Percentiles rank a stretch among this genome's conserved stretches.
Evolutionary conservation across 2,888 invertebrate species (phyloP).

Genomic region (Drosophila multiciliata): DNA sequence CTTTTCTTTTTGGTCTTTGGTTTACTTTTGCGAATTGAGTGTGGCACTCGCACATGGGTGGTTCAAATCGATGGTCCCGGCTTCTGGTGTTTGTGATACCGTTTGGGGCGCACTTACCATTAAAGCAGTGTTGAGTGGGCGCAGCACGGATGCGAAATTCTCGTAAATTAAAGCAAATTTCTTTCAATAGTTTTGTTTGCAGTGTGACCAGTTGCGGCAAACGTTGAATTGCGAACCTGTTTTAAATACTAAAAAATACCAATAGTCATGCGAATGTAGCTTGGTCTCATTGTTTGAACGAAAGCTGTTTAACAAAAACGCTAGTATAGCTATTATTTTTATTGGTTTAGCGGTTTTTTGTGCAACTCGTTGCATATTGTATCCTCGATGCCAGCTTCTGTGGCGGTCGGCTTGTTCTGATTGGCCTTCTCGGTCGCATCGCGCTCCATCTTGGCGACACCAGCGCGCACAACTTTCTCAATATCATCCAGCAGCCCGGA

Average conservation of each 20-base stretch:
- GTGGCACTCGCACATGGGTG: constrained; percentile 24
- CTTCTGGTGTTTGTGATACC: constrained; percentile 34
- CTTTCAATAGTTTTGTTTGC: constrained; percentile 55
- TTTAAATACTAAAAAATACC: constrained; percentile 13
- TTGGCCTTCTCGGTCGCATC: constrained; percentile 13
- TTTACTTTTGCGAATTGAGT: constrained; percentile 11
- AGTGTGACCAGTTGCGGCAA: constrained; percentile 25
- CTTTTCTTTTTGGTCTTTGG: constrained; percentile 21
- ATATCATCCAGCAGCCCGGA: constrained; percentile 94
- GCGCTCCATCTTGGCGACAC: constrained; percentile 48
- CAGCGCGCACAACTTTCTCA: constrained; percentile 85
- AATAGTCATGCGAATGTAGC: rapidly evolving
- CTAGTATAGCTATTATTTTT: background rate
- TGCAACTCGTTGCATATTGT: constrained; percentile 40
- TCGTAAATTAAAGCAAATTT: constrained; percentile 58
- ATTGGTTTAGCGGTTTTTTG: constrained; percentile 11
- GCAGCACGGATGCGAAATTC: constrained; percentile 58
- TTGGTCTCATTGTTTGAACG: constrained; percentile 23
- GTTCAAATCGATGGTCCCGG: constrained; percentile 35
- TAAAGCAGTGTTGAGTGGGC: constrained; percentile 56
- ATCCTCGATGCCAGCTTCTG: constrained; percentile 19
- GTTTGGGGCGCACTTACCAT: constrained; percentile 62
- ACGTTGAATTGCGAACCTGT: background rate
- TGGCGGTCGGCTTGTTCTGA: background rate
- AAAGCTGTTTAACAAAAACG: background rate